Percentiles rank a stretch among this genome's conserved stretches.
Evolutionary conservation across 1,140 invertebrate genomes (phyloP).

Genomic region (Drosophila micromelanica): DNA sequence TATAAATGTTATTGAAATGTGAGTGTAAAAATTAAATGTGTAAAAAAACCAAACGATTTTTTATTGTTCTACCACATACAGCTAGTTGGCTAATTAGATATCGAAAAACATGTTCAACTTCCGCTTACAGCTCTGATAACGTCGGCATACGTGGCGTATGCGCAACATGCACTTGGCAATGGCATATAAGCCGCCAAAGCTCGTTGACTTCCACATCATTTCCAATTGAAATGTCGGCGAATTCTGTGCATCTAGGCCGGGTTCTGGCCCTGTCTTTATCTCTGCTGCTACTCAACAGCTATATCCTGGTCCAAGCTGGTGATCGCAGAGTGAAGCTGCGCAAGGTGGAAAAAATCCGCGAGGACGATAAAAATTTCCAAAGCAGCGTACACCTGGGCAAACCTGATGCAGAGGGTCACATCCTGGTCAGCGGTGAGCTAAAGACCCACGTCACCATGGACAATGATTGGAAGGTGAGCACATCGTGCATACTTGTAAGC

Average conservation of each 20-base stretch:
- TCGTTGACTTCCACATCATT: neutral
- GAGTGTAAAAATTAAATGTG: slow-evolving; percentile 2
- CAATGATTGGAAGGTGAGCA: slow-evolving; percentile 63
- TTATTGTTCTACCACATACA: neutral
- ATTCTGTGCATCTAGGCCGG: neutral
- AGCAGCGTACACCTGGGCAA: slow-evolving; percentile 41
- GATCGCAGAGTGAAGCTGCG: slow-evolving; percentile 24
- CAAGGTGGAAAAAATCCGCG: slow-evolving; percentile 44
- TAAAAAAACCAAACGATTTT: neutral
- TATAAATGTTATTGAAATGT: slow-evolving; percentile 8
- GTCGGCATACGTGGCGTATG: slow-evolving; percentile 21
- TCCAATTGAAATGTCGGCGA: slow-evolving; percentile 26
- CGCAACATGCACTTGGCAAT: neutral
- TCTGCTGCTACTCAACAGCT: slow-evolving; percentile 23
- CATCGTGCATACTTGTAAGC: too few species aligned
- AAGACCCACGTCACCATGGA: slow-evolving; percentile 42
- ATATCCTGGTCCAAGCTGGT: neutral
- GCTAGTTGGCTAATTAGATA: too few species aligned
- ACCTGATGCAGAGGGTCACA: slow-evolving; percentile 15
- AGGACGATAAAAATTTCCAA: slow-evolving; percentile 34
- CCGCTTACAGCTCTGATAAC: slow-evolving; percentile 11
- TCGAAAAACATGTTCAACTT: slow-evolving; percentile 13
- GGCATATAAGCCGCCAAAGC: neutral
- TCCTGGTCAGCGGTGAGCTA: slow-evolving; percentile 47
- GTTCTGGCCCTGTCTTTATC: neutral